These are phyloP conservation scores for Leptodirus hochenwartii DNA, from an alignment of 2,888 invertebrate genomes.

Conservation along the genomic window DNA sequence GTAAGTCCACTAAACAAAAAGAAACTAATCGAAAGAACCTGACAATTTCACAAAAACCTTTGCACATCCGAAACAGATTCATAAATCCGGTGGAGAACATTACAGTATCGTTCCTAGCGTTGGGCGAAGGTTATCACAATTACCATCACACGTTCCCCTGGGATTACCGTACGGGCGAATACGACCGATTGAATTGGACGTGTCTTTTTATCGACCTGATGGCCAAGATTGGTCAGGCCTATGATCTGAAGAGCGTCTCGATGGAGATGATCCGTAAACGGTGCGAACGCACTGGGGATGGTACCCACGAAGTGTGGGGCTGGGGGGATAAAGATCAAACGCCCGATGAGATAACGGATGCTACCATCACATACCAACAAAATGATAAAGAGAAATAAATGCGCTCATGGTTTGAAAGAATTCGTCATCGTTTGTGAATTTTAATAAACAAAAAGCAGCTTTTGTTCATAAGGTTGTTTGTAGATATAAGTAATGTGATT, in stretches of 20 bases:
- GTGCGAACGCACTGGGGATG: conserved; percentile 56
- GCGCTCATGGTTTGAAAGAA: no score
- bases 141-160: conserved; percentile 74
- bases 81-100: conserved; percentile 57
- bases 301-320: conserved; percentile 58
- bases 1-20: no score
- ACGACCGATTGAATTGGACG: conserved; percentile 55
- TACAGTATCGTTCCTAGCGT: conserved; percentile 43
- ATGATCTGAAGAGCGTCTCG: conserved; percentile 67
- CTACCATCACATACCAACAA: conserved; percentile 19
- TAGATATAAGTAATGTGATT: no score
- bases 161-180: conserved; percentile 70
- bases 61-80: no score
- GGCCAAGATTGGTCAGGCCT: conserved; percentile 69
- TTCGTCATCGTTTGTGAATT: no score
- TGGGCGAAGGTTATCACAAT: conserved; percentile 75
- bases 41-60: no score
- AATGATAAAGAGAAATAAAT: no score
- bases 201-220: conserved; percentile 67
- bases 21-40: no score
- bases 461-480: no score
- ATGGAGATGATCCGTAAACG: conserved; percentile 46
- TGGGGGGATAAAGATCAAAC: conserved; percentile 56
- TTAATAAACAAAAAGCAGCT: no score
- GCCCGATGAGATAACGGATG: conserved; percentile 21